Evolutionary conservation across 2,113 vertebrate genomes (phyloP), one percentile per base, ranked within the genome.

Genomic region (Bubo blakistoni): DNA sequence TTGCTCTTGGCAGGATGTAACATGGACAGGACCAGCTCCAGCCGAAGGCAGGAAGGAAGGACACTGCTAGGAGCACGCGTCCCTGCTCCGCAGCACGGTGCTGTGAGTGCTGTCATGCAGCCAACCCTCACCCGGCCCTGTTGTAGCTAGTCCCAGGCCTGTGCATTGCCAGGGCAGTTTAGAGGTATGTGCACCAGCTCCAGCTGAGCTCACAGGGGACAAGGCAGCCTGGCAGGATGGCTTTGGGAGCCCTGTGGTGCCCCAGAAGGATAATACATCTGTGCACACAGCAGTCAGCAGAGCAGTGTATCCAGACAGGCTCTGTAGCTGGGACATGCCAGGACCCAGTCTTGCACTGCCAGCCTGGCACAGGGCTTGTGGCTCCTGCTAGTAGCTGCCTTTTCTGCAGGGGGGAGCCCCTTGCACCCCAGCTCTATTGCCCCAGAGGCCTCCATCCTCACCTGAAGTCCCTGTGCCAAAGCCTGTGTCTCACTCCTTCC

Each of bases 41-140:
- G 54, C 30, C 0, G 2, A 27, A n/a, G 29, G 29, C 51, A 79
- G 80, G 30, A 44, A 24, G 0, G 69, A 44, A 49, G 85, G 61
- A 9, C n/a, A 1, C 2, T 69, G 54, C 49, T 11, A 24, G 61
- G 42, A 69, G 25, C 0, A 0, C 36, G 13, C 1, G 1, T n/a
- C 36, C 38, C 32, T 26, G 59, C 40, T 40, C 44, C 49, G 9
- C 38, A 54, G 30, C 84, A 11, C 0, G 6, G 58, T 57, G 49
- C 52, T 49, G 38, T 6, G 25, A 49, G 26, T 5, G 32, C 54
- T 38, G 40, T 20, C 3, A 0, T 0, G 1, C 79, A 18, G 49
- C 34, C 0, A 2, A 8, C 63, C 63, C 79, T 66, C 1, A 0
- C 38, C 44, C 57, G 61, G 78, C 52, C 52, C 61, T 49, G 26